Percentiles rank a stretch among this genome's conserved stretches.
phyloP scores from a whole-genome alignment of 2,797 vertebrate species.

The Tokudaia tokunoshimensis region DNA sequence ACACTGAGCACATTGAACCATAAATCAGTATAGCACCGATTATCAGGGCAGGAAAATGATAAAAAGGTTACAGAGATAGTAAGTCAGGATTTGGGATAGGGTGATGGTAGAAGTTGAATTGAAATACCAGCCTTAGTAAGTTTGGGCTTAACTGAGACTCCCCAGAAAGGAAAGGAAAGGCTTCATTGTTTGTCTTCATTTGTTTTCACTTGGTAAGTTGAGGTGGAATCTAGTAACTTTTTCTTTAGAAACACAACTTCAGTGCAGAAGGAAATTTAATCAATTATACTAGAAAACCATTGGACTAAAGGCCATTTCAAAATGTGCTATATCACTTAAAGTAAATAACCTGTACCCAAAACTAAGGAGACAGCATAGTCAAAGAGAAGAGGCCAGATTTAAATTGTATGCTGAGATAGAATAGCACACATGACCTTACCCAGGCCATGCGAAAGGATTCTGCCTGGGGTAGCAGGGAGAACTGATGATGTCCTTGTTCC shows the following conservation, averaged over 20 bases:
- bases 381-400: not conserved
- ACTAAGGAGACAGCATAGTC: not conserved
- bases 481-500: not conserved
- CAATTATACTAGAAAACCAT: not conserved
- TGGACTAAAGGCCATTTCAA: not conserved
- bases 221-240: not conserved
- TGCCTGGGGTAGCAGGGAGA: not conserved
- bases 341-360: not conserved
- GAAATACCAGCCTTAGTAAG: not conserved
- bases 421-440: not conserved
- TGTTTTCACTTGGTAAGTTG: conserved; percentile 44
- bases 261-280: conserved; percentile 18
- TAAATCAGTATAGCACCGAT: not conserved
- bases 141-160: conserved; percentile 33
- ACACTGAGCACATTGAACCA: not conserved
- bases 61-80: not conserved
- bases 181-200: not conserved
- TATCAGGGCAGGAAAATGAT: not conserved
- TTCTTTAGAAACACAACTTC: conserved; percentile 27
- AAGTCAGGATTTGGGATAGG: not conserved
- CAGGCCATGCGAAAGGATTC: not conserved
- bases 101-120: not conserved
- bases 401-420: not conserved
- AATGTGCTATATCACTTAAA: not conserved
- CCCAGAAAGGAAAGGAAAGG: not conserved